These are phyloP conservation scores for Cebidichthys violaceus DNA, from an alignment of 2,113 vertebrate genomes.

Conservation along the genomic window DNA sequence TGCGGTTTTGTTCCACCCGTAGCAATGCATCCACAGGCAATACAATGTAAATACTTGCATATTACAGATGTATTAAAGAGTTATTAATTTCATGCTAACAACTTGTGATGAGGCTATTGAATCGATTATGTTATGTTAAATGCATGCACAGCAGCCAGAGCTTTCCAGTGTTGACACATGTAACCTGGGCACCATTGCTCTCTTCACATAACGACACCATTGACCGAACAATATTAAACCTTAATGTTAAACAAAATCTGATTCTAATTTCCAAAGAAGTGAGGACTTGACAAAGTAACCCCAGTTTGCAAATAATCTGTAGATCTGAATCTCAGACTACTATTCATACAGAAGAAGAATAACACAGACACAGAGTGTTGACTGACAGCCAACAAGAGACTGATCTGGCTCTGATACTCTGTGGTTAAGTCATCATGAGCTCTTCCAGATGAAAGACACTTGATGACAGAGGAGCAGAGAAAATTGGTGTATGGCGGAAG, in stretches of 20 bases:
- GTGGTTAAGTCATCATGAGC: background rate
- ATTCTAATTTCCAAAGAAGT: background rate
- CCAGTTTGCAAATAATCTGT: background rate
- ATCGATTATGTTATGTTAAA: background rate
- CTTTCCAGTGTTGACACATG: background rate
- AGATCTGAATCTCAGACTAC: background rate
- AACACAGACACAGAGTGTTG: background rate
- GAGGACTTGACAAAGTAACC: background rate
- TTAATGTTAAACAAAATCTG: background rate
- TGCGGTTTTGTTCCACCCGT: background rate
- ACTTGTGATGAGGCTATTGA: background rate
- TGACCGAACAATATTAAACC: background rate
- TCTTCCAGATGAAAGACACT: background rate
- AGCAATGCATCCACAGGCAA: slow-evolving; percentile 6
- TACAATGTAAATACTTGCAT: slow-evolving; percentile 6
- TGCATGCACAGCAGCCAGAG: background rate
- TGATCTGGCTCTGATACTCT: slow-evolving; percentile 11
- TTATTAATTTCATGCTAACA: background rate
- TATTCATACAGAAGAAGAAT: background rate
- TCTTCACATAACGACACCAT: background rate
- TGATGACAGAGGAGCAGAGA: slow-evolving; percentile 30
- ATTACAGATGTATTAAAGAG: background rate
- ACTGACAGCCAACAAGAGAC: slow-evolving; percentile 10
- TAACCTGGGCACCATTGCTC: background rate
- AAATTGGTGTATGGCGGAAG: background rate